A percentile compares a stretch with the other conserved stretches of the same genome.
These are phyloP conservation scores for Chelonia mydas DNA, from an alignment of 2,797 vertebrate species.

Conservation along the genomic window DNA sequence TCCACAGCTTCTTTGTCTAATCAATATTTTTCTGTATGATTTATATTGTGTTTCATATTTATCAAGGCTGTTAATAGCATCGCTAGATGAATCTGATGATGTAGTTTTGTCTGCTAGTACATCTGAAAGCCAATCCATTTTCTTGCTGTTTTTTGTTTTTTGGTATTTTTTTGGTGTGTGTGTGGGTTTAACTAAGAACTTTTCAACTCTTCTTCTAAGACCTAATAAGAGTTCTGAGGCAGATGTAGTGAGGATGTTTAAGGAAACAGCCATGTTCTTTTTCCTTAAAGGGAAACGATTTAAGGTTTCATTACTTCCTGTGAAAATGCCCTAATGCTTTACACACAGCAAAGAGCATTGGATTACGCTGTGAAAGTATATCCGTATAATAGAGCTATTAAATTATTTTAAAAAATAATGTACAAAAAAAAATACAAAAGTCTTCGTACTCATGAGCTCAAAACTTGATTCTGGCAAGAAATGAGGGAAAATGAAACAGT, in stretches of 20 bases:
- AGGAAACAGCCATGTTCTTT: neutral
- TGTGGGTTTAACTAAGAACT: fast-evolving
- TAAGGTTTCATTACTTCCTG: fast-evolving
- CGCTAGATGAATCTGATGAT: neutral
- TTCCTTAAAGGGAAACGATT: fast-evolving
- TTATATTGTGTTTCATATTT: neutral
- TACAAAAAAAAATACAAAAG: neutral
- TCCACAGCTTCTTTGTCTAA: neutral
- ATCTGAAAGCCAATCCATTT: neutral
- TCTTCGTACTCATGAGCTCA: neutral
- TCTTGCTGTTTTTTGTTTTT: neutral
- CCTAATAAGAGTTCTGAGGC: fast-evolving
- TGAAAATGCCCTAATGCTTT: neutral
- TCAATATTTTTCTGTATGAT: neutral
- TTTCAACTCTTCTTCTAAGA: fast-evolving
- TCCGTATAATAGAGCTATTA: neutral
- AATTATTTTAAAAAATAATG: neutral
- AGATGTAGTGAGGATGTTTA: neutral
- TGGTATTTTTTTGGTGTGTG: neutral
- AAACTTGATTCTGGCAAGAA: constrained; percentile 13
- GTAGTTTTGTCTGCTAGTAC: neutral
- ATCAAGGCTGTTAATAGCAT: neutral
- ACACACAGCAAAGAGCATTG: fast-evolving
- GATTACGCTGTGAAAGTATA: neutral
- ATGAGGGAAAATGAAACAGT: neutral